These are phyloP conservation scores for Uropsilus gracilis DNA, from an alignment of 2,113 vertebrate species.

Conservation along the genomic window DNA sequence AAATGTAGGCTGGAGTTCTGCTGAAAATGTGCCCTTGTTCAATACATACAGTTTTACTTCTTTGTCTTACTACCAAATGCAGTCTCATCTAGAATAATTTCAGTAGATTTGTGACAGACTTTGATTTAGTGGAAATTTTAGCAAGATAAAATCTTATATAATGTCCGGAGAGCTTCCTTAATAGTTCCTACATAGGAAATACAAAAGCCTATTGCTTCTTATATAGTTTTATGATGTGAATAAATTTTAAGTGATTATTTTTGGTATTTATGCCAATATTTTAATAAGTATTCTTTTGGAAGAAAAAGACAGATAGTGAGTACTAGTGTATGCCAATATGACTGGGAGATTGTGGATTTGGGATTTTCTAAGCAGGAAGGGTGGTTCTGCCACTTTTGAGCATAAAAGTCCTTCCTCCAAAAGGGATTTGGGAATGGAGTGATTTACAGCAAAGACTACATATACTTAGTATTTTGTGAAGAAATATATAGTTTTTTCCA, in stretches of 20 bases:
- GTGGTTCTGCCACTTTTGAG: not conserved
- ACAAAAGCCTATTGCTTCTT: not conserved
- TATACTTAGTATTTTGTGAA: not conserved
- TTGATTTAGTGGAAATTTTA: not conserved
- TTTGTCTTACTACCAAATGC: not conserved
- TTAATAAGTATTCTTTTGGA: not conserved
- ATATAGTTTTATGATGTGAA: not conserved
- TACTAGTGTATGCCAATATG: not conserved
- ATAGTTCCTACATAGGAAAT: slow-evolving; percentile 1
- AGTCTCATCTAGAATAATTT: not conserved
- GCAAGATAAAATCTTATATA: not conserved
- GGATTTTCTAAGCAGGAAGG: not conserved
- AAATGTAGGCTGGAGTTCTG: not conserved
- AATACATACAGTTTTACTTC: not conserved
- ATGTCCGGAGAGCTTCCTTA: slow-evolving; percentile 22
- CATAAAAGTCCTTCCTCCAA: not conserved
- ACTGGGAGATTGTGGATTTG: not conserved
- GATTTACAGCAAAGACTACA: not conserved
- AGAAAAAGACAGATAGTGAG: not conserved
- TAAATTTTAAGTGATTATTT: slow-evolving; percentile 8
- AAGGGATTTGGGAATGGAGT: not conserved
- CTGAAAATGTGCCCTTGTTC: not conserved
- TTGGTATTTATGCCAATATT: not conserved
- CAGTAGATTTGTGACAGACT: slow-evolving; percentile 5
- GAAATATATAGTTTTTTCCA: not conserved